Percentiles rank a stretch among this genome's conserved stretches.
phyloP scores from a whole-genome alignment of 2,113 vertebrate genomes.

The Crotalus viridis region DNA sequence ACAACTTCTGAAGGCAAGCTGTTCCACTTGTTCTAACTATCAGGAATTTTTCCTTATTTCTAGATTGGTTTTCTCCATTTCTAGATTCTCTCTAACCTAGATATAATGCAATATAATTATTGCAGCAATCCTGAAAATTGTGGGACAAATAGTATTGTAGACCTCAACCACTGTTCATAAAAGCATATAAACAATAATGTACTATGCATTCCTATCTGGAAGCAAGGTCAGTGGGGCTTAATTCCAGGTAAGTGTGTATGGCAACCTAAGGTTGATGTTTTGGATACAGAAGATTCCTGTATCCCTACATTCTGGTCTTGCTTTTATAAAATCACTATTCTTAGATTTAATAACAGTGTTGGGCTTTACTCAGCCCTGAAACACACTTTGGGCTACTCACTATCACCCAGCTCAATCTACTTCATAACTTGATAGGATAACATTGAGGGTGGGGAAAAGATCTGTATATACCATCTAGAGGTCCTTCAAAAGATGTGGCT shows the following conservation, averaged over 20 bases:
- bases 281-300: neutral
- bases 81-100: neutral
- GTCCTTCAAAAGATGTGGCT: neutral
- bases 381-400: neutral
- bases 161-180: neutral
- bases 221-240: neutral
- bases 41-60: neutral
- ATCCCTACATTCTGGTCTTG: neutral
- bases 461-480: neutral
- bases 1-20: neutral
- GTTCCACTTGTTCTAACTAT: neutral
- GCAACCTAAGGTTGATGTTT: neutral
- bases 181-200: neutral
- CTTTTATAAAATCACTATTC: neutral
- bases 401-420: neutral
- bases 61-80: neutral
- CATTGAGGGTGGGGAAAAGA: neutral
- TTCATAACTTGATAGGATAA: neutral
- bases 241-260: neutral
- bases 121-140: neutral
- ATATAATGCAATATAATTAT: too few relatives aligned
- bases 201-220: neutral
- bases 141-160: neutral
- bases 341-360: neutral
- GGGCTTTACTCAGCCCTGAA: neutral